Conservation (phyloP, 2,888 invertebrate genomes). For the Eustalomyia histrio region DNA sequence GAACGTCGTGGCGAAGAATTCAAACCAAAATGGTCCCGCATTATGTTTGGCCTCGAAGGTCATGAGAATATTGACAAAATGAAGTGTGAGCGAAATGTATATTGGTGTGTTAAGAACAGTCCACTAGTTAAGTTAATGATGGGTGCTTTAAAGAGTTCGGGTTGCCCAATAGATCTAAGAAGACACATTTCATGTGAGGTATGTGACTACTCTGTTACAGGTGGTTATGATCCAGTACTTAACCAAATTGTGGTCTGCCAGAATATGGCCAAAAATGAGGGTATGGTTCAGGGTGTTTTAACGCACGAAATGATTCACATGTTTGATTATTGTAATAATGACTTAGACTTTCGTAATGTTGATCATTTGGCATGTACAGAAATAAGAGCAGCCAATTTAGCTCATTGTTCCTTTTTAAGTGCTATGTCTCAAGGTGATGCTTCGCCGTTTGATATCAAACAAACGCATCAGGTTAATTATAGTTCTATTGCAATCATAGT, state of each 20-base stretch:
- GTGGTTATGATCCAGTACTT: conserved; percentile 85
- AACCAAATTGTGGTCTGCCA: conserved; percentile 91
- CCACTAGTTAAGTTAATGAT: conserved; percentile 91
- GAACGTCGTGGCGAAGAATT: conserved; percentile 85
- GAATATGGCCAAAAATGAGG: conserved; percentile 86
- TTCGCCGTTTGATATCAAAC: conserved; percentile 85
- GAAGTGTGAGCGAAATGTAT: conserved; percentile 89
- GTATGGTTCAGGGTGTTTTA: conserved; percentile 88
- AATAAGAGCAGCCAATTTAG: conserved; percentile 95
- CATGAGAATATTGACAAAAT: conserved; percentile 85
- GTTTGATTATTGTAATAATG: conserved; percentile 95
- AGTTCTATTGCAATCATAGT: neutral
- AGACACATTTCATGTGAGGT: conserved; percentile 96
- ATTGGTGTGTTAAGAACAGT: conserved; percentile 86
- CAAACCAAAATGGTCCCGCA: conserved; percentile 81
- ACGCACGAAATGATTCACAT: conserved; percentile 97
- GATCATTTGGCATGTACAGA: conserved; percentile 97
- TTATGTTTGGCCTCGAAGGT: conserved; percentile 84
- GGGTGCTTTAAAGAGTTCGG: conserved; percentile 85
- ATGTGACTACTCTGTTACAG: conserved; percentile 90
- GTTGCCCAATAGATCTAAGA: conserved; percentile 87
- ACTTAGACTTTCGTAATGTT: conserved; percentile 92
- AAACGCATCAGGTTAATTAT: conserved; percentile 86
- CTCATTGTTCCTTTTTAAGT: conserved; percentile 93
- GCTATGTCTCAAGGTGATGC: conserved; percentile 87